Evolutionary conservation across 2,888 invertebrate genomes (phyloP).

Genomic region (Corbicula japonica): DNA sequence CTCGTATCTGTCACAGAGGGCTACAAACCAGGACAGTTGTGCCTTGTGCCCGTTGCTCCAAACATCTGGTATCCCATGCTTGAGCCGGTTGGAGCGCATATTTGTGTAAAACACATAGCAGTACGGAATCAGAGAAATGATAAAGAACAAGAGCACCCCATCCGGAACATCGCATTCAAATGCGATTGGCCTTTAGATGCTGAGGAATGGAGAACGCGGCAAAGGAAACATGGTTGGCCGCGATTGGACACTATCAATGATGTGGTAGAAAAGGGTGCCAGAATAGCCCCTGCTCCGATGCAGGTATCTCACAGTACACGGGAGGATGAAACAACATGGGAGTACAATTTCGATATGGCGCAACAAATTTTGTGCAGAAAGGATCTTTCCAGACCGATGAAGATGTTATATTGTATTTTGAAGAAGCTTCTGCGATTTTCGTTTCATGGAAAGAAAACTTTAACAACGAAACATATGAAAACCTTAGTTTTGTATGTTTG

Average conservation of each 20-base stretch:
- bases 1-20: too few relatives aligned
- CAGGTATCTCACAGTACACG: background rate
- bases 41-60: too few relatives aligned
- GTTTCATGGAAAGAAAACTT: background rate
- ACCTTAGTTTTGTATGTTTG: slow-evolving; percentile 1
- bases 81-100: too few relatives aligned
- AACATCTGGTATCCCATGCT: too few relatives aligned
- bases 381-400: background rate
- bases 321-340: slow-evolving; percentile 1
- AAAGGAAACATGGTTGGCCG: slow-evolving; percentile 28
- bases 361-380: slow-evolving; percentile 3
- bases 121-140: too few relatives aligned
- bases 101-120: too few relatives aligned
- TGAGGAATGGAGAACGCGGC: slow-evolving; percentile 21
- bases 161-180: slow-evolving; percentile 17
- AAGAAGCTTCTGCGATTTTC: background rate
- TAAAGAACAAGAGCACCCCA: too few relatives aligned
- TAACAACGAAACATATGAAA: slow-evolving; percentile 4
- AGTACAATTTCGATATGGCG: slow-evolving; percentile 15
- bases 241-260: background rate
- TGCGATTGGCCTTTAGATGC: slow-evolving; percentile 33
- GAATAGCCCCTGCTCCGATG: background rate
- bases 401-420: background rate
- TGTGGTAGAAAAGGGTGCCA: slow-evolving; percentile 7
- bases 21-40: too few relatives aligned